These are phyloP conservation scores for Craniophora ligustri DNA, from an alignment of 2,888 invertebrate species.

Conservation along the genomic window DNA sequence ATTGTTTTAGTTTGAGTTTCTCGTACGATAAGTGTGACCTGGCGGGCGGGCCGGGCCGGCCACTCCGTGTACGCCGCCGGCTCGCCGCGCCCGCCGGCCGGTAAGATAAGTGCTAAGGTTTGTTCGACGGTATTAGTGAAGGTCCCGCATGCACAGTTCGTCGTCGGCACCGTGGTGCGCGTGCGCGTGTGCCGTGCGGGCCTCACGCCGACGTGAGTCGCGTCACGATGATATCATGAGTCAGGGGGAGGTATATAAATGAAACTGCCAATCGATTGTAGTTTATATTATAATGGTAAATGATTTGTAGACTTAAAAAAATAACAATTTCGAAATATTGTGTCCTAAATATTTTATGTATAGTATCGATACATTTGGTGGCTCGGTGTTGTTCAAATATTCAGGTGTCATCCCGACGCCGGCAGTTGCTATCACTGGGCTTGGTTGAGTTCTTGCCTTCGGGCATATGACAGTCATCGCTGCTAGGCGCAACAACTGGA, in stretches of 20 bases:
- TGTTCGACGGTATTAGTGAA: conserved; percentile 41
- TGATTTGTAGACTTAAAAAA: conserved; percentile 81
- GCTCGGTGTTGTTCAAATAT: conserved; percentile 63
- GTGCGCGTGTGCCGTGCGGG: conserved; percentile 4
- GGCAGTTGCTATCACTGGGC: conserved; percentile 31
- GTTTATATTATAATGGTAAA: conserved; percentile 81
- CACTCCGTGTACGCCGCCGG: neutral
- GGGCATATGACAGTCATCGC: conserved; percentile 33
- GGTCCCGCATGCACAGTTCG: conserved; percentile 37
- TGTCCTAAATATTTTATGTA: conserved; percentile 84
- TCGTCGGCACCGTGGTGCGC: conserved; percentile 11
- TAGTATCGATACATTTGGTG: conserved; percentile 77
- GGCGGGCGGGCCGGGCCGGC: conserved; percentile 25
- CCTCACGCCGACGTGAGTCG: conserved; percentile 52
- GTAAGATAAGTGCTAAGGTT: conserved; percentile 53
- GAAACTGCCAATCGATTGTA: conserved; percentile 88
- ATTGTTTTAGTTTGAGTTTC: conserved; percentile 46
- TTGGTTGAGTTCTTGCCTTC: conserved; percentile 58
- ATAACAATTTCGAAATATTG: conserved; percentile 81
- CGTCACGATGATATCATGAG: conserved; percentile 77
- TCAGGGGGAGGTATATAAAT: conserved; percentile 72
- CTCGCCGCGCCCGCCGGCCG: conserved; percentile 24
- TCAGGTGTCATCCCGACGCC: conserved; percentile 21
- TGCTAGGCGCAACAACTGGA: conserved; percentile 33
- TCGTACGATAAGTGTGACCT: conserved; percentile 50